Evolutionary conservation across 1,140 invertebrate species (phyloP).

Genomic region (Drosophila pruinosa): DNA sequence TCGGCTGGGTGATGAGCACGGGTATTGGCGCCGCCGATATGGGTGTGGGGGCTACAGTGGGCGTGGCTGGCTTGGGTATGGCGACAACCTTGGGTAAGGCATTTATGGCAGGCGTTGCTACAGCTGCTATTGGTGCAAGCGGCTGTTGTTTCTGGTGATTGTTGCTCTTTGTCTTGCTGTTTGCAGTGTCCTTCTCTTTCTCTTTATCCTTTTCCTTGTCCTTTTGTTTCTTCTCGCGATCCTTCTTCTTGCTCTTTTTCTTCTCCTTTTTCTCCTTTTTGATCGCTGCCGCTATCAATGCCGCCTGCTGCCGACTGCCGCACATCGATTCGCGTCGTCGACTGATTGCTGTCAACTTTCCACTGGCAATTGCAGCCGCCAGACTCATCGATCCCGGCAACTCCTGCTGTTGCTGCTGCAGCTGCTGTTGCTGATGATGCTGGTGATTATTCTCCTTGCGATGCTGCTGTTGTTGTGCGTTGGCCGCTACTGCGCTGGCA

Average conservation of each 20-base stretch:
- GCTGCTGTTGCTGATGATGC: conserved; percentile 46
- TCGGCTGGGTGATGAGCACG: conserved; percentile 40
- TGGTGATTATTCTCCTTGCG: conserved; percentile 72
- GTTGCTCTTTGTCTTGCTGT: conserved; percentile 16
- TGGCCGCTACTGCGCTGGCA: neutral
- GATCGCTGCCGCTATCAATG: conserved; percentile 55
- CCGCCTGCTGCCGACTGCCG: conserved; percentile 58
- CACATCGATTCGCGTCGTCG: conserved; percentile 64
- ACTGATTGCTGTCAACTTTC: conserved; percentile 51
- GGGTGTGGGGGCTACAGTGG: conserved; percentile 8
- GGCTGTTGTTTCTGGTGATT: conserved; percentile 26
- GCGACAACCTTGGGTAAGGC: neutral
- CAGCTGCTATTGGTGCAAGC: neutral
- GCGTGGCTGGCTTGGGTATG: conserved; percentile 10
- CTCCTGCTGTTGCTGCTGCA: conserved; percentile 31
- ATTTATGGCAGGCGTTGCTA: neutral
- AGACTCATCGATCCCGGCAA: conserved; percentile 47
- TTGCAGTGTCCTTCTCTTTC: conserved; percentile 14
- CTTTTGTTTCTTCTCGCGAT: conserved; percentile 71
- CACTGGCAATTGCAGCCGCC: conserved; percentile 61
- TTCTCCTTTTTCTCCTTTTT: conserved; percentile 70
- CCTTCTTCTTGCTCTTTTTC: conserved; percentile 68
- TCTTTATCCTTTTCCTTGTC: conserved; percentile 44
- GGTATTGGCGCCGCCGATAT: conserved; percentile 35
- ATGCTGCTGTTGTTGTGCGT: conserved; percentile 55